phyloP scores from a whole-genome alignment of 2,113 vertebrate species.

The Eidolon helvum region DNA sequence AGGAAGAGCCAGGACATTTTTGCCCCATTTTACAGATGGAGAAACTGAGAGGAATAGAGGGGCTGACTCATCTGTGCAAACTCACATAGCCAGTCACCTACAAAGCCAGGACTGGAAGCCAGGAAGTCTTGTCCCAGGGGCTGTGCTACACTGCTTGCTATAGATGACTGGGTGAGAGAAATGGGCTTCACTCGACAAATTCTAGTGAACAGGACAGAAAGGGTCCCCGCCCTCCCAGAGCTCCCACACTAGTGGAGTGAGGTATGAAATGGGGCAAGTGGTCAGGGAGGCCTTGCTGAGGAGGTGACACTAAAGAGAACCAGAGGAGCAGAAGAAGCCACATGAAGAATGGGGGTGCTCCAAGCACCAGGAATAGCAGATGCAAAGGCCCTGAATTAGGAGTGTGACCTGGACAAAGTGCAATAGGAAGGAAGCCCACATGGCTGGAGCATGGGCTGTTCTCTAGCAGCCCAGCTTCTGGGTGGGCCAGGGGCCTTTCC shows the following conservation, averaged over 20 bases:
- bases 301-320: not conserved
- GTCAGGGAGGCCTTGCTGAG: not conserved
- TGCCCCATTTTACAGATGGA: not conserved
- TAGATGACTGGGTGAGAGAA: not conserved
- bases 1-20: not conserved
- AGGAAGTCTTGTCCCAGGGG: not conserved
- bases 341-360: not conserved
- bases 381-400: not conserved
- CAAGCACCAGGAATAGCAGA: not conserved
- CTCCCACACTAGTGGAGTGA: not conserved
- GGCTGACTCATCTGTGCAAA: not conserved
- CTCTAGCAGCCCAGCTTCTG: not conserved
- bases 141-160: not conserved
- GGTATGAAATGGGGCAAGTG: not conserved
- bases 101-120: not conserved
- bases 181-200: not conserved
- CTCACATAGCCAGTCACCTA: not conserved
- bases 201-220: not conserved
- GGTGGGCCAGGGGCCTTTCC: not conserved
- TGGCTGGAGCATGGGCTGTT: not conserved
- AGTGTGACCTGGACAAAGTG: no score
- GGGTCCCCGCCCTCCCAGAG: not conserved
- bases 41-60: not conserved
- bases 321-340: not conserved
- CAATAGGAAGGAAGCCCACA: not conserved